Base-by-base conservation (phyloP, 2,888 invertebrate genomes). In the Andrena bucephala region DNA sequence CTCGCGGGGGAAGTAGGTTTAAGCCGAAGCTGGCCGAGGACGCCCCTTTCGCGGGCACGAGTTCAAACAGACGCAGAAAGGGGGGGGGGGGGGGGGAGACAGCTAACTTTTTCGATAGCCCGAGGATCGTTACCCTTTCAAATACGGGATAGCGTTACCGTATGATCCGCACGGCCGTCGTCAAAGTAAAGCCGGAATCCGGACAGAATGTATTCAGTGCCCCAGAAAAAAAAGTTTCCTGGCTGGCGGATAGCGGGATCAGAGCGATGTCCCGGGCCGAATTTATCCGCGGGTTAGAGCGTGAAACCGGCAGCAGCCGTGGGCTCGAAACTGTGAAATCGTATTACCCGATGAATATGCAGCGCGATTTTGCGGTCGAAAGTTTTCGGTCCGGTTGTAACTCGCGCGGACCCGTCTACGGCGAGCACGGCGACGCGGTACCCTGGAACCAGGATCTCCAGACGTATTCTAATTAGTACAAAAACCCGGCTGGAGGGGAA, bases 261-360 rank as follows among this genome's bases (percentile, higher is more conserved):
- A 48, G 70, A 74, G 74, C 65, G 62, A 73, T 79, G 75, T 80
- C 76, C 81, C 77, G 65, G 67, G 77, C 75, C 88, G 86, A 89
- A 90, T 90, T 89, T 87, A 89, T 90, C 86, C 89, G 83, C 83
- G 87, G 89, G 89, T 90, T 89, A 83, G 81, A 84, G 76, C 77
- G 85, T 88, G 77, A 88, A 88, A 88, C 81, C 87, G 68, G 67
- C 27, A 27, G 24, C 65, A 59, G 66, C 76, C 77, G 78, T 63
- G 73, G 80, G 77, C 87, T 83, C 85, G 88, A 89, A 92, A 90
- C 87, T 89, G 86, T 86, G 89, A 90, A 90, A 91, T 91, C 91
- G 90, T 91, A 92, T 92, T 91, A 91, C 91, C 84, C 92, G 92
- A 93, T 94, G 93, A 94, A 94, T 94, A 94, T 93, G 93, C 93